Evolutionary conservation across 2,797 vertebrate species (phyloP).

Genomic region (Sternotherus odoratus): DNA sequence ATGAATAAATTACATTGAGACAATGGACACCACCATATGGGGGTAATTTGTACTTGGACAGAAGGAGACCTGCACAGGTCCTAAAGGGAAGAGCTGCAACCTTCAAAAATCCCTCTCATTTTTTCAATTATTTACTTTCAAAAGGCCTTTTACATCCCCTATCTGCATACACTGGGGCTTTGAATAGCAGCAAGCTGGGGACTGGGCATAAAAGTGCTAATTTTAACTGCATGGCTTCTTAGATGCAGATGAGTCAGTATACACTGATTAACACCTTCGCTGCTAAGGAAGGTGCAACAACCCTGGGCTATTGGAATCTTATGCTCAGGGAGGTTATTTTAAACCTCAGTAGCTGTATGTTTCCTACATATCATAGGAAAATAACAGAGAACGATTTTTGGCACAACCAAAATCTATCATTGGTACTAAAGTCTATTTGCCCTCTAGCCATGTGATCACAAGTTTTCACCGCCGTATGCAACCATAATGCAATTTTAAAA

Average conservation of each 20-base stretch:
- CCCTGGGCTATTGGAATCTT: slow-evolving; percentile 1
- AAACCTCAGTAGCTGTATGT: neutral
- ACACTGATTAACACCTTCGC: slow-evolving; percentile 71
- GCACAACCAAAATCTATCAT: slow-evolving; percentile 13
- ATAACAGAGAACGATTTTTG: slow-evolving; percentile 24
- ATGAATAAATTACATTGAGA: slow-evolving; percentile 77
- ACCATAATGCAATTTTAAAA: neutral
- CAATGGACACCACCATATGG: slow-evolving; percentile 68
- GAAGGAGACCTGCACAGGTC: slow-evolving; percentile 73
- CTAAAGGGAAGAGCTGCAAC: slow-evolving; percentile 70
- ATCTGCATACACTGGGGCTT: slow-evolving; percentile 51
- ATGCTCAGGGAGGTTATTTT: slow-evolving; percentile 4
- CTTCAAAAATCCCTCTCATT: slow-evolving; percentile 74
- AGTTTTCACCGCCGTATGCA: neutral
- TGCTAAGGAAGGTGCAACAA: slow-evolving; percentile 12
- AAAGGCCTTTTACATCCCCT: slow-evolving; percentile 68
- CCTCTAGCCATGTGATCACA: slow-evolving; percentile 1
- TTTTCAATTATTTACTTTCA: slow-evolving; percentile 79
- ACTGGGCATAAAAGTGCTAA: slow-evolving; percentile 64
- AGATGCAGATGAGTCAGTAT: slow-evolving; percentile 68
- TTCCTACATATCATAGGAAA: slow-evolving; percentile 1
- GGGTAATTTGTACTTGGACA: slow-evolving; percentile 74
- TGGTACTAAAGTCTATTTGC: neutral
- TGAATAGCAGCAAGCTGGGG: slow-evolving; percentile 65
- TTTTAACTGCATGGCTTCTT: slow-evolving; percentile 75